Percentiles rank a stretch among this genome's conserved stretches.
These are phyloP conservation scores for Eriosoma lanigerum DNA, from an alignment of 1,140 invertebrate species.

Conservation along the genomic window DNA sequence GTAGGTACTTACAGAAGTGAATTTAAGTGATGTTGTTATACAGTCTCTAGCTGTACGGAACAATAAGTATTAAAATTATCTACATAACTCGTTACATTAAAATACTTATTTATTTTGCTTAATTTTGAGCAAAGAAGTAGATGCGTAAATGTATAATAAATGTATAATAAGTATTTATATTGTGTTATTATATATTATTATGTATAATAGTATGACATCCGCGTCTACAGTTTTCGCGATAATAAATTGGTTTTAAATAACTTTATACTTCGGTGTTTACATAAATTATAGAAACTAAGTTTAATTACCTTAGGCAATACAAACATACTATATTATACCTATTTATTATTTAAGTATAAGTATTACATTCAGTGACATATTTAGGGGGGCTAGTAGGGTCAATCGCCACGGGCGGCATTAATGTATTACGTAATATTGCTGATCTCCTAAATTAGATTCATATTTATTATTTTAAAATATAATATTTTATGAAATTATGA, in stretches of 20 bases:
- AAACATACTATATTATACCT: slow-evolving; percentile 2
- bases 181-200: neutral
- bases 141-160: too few species aligned
- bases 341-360: too few species aligned
- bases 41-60: neutral
- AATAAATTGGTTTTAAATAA: slow-evolving; percentile 22
- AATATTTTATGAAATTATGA: too few species aligned
- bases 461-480: too few species aligned
- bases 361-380: too few species aligned
- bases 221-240: neutral
- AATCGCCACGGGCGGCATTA: too few species aligned
- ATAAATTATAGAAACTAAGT: slow-evolving; percentile 5
- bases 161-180: too few species aligned
- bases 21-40: too few species aligned
- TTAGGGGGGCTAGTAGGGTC: too few species aligned
- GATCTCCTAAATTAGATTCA: too few species aligned
- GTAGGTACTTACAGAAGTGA: too few species aligned
- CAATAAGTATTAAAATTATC: neutral
- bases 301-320: neutral
- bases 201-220: neutral
- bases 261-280: slow-evolving; percentile 1
- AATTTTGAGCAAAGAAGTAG: neutral
- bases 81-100: neutral
- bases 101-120: neutral
- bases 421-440: too few species aligned